A percentile compares a stretch with the other conserved stretches of the same genome.
These are phyloP conservation scores for Polyploca ridens DNA, from an alignment of 2,888 invertebrate species.

Conservation along the genomic window DNA sequence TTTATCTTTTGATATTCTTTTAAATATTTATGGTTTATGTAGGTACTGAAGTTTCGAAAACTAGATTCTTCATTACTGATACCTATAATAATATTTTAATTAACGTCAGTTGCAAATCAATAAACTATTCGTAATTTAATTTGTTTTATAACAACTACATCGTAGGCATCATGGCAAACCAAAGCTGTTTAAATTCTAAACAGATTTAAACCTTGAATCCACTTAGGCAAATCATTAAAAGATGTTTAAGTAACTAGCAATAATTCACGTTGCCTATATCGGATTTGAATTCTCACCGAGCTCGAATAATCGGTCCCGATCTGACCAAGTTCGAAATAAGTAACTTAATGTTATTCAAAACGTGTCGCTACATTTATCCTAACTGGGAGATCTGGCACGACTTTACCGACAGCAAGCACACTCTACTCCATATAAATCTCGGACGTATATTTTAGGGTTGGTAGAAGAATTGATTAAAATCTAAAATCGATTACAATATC, in stretches of 20 bases:
- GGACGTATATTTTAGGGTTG: constrained; percentile 3
- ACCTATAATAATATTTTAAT: too few relatives aligned
- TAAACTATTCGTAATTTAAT: background rate
- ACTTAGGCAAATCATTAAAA: constrained; percentile 9
- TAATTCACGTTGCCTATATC: constrained; percentile 51
- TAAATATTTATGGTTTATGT: background rate
- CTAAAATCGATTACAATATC: background rate
- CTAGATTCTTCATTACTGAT: too few relatives aligned
- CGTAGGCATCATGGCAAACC: background rate
- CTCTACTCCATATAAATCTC: constrained; percentile 68
- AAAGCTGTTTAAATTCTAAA: background rate
- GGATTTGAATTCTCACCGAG: constrained; percentile 53
- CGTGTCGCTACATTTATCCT: constrained; percentile 80
- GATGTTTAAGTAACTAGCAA: constrained; percentile 28
- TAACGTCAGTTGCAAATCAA: too few relatives aligned
- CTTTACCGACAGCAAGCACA: constrained; percentile 60
- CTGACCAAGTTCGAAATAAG: constrained; percentile 61
- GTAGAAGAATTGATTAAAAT: constrained; percentile 27
- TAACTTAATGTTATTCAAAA: constrained; percentile 76
- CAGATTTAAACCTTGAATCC: background rate
- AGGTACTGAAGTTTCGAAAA: too few relatives aligned
- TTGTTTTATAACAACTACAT: background rate
- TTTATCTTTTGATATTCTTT: background rate
- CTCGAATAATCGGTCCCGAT: constrained; percentile 48
- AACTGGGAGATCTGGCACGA: constrained; percentile 78